Evolutionary conservation across 2,888 invertebrate species (phyloP).

Genomic region (Dendrolimus pini): DNA sequence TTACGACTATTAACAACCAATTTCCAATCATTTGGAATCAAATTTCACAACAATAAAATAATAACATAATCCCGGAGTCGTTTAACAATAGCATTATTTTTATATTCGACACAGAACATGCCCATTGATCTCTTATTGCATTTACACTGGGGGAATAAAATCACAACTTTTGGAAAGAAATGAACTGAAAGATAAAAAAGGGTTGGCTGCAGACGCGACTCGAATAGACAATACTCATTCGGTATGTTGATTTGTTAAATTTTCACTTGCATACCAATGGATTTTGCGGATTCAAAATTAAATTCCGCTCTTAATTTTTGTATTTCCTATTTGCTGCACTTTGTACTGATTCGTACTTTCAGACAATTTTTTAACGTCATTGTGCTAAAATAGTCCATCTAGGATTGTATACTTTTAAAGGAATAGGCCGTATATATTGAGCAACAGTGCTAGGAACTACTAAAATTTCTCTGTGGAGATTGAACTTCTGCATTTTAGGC

Average conservation of each 20-base stretch:
- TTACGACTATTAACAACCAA: no score
- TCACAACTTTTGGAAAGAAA: slow-evolving; percentile 55
- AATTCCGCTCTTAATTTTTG: slow-evolving; percentile 23
- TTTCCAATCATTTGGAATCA: no score
- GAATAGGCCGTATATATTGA: no score
- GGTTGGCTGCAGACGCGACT: slow-evolving; percentile 45
- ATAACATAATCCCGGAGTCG: background rate
- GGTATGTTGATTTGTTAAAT: slow-evolving; percentile 57
- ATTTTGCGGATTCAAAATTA: slow-evolving; percentile 33
- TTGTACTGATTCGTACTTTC: no score
- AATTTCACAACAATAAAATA: slow-evolving; percentile 15
- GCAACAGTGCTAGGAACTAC: no score
- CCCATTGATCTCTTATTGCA: slow-evolving; percentile 47
- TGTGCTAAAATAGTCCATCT: no score
- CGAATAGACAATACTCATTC: slow-evolving; percentile 47
- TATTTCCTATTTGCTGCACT: background rate
- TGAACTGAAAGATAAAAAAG: slow-evolving; percentile 61
- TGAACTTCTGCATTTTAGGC: no score
- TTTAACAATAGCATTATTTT: slow-evolving; percentile 1
- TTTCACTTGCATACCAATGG: slow-evolving; percentile 51
- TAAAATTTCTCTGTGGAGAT: no score
- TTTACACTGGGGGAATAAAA: slow-evolving; percentile 50
- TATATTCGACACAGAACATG: slow-evolving; percentile 20
- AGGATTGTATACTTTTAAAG: no score
- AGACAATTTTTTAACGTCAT: no score